phyloP scores from a whole-genome alignment of 2,113 vertebrate species.

The Stegostoma tigrinum region DNA sequence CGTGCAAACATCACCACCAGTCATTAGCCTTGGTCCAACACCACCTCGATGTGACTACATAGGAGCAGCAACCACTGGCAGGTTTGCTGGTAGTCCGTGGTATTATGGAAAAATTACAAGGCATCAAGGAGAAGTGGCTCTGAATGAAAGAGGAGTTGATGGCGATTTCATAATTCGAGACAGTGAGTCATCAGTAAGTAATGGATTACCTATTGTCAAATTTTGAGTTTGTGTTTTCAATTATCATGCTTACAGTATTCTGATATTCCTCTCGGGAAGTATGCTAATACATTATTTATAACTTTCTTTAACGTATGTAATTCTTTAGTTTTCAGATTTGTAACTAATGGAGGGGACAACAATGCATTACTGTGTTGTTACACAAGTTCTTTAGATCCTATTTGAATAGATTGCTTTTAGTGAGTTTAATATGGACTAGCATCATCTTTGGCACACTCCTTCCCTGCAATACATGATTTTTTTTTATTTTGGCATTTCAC shows the following conservation, averaged over 20 bases:
- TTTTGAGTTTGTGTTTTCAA: background rate
- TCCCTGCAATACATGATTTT: background rate
- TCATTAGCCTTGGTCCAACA: conserved; percentile 64
- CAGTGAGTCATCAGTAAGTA: conserved; percentile 84
- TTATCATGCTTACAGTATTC: background rate
- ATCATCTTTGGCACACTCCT: background rate
- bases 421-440: background rate
- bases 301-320: background rate
- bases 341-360: background rate
- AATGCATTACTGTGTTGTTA: background rate
- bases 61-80: conserved; percentile 68
- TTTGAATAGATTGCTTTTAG: background rate
- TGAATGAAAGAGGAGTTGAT: conserved; percentile 76
- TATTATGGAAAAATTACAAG: conserved; percentile 86
- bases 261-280: background rate
- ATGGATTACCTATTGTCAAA: background rate
- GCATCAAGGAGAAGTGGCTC: conserved; percentile 81
- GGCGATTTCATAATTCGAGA: conserved; percentile 85
- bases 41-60: conserved; percentile 80
- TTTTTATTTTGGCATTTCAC: background rate
- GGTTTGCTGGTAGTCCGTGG: conserved; percentile 80
- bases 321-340: background rate
- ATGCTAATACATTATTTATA: background rate
- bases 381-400: background rate
- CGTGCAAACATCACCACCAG: conserved; percentile 64